These are phyloP conservation scores for Gandaritis pyraliata DNA, from an alignment of 2,888 invertebrate genomes.

Conservation along the genomic window DNA sequence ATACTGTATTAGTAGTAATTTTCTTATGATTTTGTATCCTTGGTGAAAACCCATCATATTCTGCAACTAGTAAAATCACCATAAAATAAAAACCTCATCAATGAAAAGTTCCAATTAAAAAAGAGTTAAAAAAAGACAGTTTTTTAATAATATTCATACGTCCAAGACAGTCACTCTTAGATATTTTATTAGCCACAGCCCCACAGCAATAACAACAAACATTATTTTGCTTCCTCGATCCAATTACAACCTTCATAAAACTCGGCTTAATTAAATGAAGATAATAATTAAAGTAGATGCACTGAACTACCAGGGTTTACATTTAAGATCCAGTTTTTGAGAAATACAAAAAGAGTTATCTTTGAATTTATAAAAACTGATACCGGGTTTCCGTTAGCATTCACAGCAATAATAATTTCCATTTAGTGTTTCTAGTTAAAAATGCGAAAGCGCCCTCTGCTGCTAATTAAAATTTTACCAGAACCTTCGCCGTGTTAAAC, in stretches of 20 bases:
- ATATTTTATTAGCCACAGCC: background rate
- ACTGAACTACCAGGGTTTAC: background rate
- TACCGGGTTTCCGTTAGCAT: constrained; percentile 30
- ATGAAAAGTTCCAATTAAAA: too few relatives aligned
- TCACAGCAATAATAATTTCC: constrained; percentile 49
- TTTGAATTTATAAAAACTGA: constrained; percentile 21
- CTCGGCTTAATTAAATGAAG: constrained; percentile 23
- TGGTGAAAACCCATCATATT: too few relatives aligned
- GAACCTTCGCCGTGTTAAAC: constrained; percentile 38
- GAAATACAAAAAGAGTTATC: constrained; percentile 6
- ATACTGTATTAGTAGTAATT: too few relatives aligned
- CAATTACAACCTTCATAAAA: constrained; percentile 24
- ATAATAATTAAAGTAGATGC: constrained; percentile 15
- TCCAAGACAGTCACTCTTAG: too few relatives aligned
- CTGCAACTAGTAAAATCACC: too few relatives aligned
- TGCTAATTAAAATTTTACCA: constrained; percentile 60
- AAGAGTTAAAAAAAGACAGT: too few relatives aligned
- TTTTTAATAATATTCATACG: too few relatives aligned
- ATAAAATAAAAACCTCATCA: too few relatives aligned
- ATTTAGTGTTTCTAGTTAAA: constrained; percentile 52
- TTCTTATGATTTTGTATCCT: too few relatives aligned
- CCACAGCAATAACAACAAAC: background rate
- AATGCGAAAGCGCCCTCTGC: constrained; percentile 48
- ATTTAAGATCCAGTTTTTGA: too few relatives aligned
- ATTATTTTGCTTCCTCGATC: background rate